Conservation (phyloP, 1,140 invertebrate species). For the Himalopsyche phryganea region DNA sequence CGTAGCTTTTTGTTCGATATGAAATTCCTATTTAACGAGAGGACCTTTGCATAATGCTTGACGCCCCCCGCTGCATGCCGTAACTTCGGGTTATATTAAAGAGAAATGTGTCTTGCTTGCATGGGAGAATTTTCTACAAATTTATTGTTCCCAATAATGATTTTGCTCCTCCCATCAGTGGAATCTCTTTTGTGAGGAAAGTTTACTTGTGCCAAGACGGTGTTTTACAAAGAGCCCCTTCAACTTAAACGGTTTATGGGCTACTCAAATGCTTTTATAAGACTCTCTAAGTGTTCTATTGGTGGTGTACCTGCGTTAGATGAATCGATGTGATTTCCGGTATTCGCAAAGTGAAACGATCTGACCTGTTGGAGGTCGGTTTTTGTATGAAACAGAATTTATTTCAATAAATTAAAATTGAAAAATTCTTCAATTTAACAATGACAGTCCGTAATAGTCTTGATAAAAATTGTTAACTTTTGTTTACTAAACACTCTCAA, state of each 20-base stretch:
- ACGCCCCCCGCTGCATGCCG: not conserved
- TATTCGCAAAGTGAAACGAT: not conserved
- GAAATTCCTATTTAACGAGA: not conserved
- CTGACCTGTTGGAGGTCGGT: too few relatives aligned
- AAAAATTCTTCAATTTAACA: too few relatives aligned
- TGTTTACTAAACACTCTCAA: too few relatives aligned
- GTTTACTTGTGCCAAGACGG: not conserved
- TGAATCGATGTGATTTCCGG: slow-evolving; percentile 1
- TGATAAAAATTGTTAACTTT: too few relatives aligned
- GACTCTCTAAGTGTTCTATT: slow-evolving; percentile 18
- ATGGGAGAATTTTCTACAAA: slow-evolving; percentile 33
- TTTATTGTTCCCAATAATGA: slow-evolving; percentile 35
- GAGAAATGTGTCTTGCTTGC: slow-evolving; percentile 33
- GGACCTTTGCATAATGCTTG: slow-evolving; percentile 3
- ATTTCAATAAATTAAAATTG: too few relatives aligned
- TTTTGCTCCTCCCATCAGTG: slow-evolving; percentile 18
- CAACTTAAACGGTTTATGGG: slow-evolving; percentile 30
- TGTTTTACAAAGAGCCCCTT: slow-evolving; percentile 14
- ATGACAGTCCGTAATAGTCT: too few relatives aligned
- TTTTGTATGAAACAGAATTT: too few relatives aligned
- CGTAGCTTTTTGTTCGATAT: too few relatives aligned
- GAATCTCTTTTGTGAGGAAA: slow-evolving; percentile 29
- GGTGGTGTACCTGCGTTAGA: not conserved
- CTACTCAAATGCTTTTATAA: slow-evolving; percentile 21
- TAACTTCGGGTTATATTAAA: slow-evolving; percentile 30